phyloP scores from a whole-genome alignment of 2,113 vertebrate genomes.

The Apaloderma vittatum region DNA sequence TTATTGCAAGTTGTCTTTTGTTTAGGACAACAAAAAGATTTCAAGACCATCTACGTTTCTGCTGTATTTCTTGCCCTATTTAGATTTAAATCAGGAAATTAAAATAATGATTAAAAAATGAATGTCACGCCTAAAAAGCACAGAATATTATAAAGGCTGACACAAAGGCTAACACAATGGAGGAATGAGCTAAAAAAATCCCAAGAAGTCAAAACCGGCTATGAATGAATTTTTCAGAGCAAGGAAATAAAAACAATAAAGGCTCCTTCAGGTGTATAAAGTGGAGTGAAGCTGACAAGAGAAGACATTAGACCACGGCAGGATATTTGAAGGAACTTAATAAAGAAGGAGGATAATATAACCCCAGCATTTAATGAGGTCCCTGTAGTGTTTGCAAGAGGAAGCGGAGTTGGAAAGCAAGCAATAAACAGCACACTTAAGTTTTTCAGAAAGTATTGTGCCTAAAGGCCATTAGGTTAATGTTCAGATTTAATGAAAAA shows the following conservation, averaged over 20 bases:
- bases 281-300: conserved; percentile 29
- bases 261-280: conserved; percentile 27
- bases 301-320: conserved; percentile 1
- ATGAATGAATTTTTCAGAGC: conserved; percentile 32
- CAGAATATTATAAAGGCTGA: not conserved
- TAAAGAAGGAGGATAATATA: conserved; percentile 34
- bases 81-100: conserved; percentile 35
- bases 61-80: not conserved
- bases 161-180: not conserved
- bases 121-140: not conserved
- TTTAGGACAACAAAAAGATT: not conserved
- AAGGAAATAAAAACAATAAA: conserved; percentile 44
- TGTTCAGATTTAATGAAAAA: conserved; percentile 48
- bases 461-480: conserved; percentile 49
- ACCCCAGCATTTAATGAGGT: conserved; percentile 52
- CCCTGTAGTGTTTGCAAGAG: conserved; percentile 39
- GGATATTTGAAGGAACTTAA: conserved; percentile 53
- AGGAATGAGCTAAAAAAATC: not conserved
- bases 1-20: not conserved
- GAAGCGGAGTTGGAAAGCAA: conserved; percentile 4
- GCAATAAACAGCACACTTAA: conserved; percentile 18
- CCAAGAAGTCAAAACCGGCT: conserved; percentile 9
- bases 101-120: conserved; percentile 18
- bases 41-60: not conserved
- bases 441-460: conserved; percentile 35